Base-by-base conservation (phyloP, 2,888 invertebrate species). In the Bruchidius siliquastri region DNA sequence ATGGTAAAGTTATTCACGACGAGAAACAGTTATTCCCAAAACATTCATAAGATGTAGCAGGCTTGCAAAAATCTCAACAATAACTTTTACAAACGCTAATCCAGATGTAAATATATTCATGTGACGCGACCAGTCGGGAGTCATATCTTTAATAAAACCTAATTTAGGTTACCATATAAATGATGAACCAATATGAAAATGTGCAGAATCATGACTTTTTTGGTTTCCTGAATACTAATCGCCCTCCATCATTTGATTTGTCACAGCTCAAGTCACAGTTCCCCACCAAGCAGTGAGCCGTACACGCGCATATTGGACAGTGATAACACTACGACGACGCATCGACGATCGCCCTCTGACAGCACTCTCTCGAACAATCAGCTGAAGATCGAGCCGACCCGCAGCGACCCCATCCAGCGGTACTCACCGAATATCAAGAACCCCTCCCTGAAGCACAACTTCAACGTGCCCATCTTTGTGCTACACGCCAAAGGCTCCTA, bases 401-500 rank as follows among this genome's bases (percentile, higher is more conserved):
- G 79, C 69, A 76, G 71, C 73, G 81, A 81, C 22, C 74, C 74
- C 3, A 69, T 78, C 20, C 80, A 77, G 20, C 76, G 79, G 66
- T 79, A 78, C 70, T 68, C 81, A 6, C 79, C 82, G 6, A 77
- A 72, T 49, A 73, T 75, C 0, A 79, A 79, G 73, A 68, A 75
- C 66, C 20, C 22, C 2, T 21, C 67, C 3, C 68, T 78, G 67
- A 82, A 83, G 75, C 81, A 80, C 32, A 86, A 86, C 20, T 88
- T 90, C 77, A 89, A 90, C 71, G 92, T 97, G 71, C 97, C 97
- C 0, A 93, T 96, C 67, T 97, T 97, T 86, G 96, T 96, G 2
- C 88, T 97, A 67, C 96, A 97, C 85, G 91, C 96, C n/a, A 92
- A 93, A 77, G 96, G 97, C 68, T 90, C 92, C 71, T 97, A 94